Percentiles rank a stretch among this genome's conserved stretches.
phyloP scores from a whole-genome alignment of 2,113 vertebrate genomes.

The Tupaia chinensis region DNA sequence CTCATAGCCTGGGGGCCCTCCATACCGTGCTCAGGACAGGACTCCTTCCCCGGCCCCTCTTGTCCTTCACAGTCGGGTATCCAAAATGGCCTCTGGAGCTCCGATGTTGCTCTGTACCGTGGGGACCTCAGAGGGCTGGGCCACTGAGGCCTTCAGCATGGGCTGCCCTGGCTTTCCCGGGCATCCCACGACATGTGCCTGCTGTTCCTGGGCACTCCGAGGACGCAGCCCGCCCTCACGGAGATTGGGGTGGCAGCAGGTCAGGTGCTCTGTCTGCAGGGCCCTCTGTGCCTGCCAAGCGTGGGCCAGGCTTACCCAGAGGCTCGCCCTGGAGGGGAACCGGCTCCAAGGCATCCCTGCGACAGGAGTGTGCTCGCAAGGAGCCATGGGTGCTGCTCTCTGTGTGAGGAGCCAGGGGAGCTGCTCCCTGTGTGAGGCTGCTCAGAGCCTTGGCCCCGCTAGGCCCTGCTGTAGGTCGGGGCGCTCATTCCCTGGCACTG shows the following conservation, averaged over 20 bases:
- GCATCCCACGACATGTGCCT: no score
- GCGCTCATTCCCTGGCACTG: neutral
- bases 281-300: neutral
- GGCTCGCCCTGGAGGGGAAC: neutral
- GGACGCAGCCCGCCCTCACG: neutral
- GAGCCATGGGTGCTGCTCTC: no score
- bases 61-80: accelerated
- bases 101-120: neutral
- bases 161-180: neutral
- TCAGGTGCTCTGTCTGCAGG: neutral
- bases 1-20: neutral
- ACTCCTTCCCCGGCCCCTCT: neutral
- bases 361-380: no score
- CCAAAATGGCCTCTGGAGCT: neutral
- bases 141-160: no score
- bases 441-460: neutral
- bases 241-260: neutral
- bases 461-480: neutral
- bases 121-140: neutral
- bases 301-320: neutral
- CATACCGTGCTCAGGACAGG: neutral
- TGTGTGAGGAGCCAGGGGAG: no score
- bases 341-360: no score
- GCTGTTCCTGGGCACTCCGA: neutral
- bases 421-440: neutral